These are phyloP conservation scores for Eretmocerus hayati DNA, from an alignment of 2,888 invertebrate species.

Conservation along the genomic window DNA sequence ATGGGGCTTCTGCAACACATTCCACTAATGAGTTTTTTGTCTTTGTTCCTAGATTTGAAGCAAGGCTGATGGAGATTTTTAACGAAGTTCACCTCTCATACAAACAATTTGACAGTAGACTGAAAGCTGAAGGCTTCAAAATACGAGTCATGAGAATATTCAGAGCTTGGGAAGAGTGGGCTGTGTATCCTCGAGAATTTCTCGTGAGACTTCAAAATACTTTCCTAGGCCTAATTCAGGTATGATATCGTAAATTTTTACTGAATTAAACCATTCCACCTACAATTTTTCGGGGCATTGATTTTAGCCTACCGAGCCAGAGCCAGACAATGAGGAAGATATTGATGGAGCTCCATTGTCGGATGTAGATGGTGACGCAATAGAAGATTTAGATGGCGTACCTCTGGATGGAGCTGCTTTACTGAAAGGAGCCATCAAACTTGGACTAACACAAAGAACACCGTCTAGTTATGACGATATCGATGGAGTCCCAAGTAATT, in stretches of 20 bases:
- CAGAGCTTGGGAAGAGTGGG: conserved; percentile 97
- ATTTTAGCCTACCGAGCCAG: conserved; percentile 37
- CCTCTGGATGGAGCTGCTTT: conserved; percentile 77
- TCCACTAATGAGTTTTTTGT: not conserved
- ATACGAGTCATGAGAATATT: conserved; percentile 81
- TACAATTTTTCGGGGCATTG: too few species aligned
- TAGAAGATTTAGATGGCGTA: conserved; percentile 55
- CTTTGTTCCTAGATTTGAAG: conserved; percentile 81
- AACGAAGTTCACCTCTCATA: conserved; percentile 66
- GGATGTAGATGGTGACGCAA: conserved; percentile 47
- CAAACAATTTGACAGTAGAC: conserved; percentile 68
- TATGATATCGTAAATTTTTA: too few species aligned
- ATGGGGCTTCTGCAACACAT: not conserved
- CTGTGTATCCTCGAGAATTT: conserved; percentile 90
- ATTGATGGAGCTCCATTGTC: conserved; percentile 63
- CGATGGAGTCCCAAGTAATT: conserved; percentile 60
- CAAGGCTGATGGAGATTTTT: conserved; percentile 71
- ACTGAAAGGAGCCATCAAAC: conserved; percentile 62
- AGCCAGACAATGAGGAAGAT: conserved; percentile 55
- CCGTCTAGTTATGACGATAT: conserved; percentile 56
- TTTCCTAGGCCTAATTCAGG: conserved; percentile 70
- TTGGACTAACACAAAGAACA: conserved; percentile 44
- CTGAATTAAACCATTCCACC: too few species aligned
- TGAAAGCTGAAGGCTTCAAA: conserved; percentile 96
- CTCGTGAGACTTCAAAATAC: conserved; percentile 80